Evolutionary conservation across 2,113 vertebrate genomes (phyloP), one percentile per base, ranked within the genome.

Genomic region (Gymnogyps californianus): DNA sequence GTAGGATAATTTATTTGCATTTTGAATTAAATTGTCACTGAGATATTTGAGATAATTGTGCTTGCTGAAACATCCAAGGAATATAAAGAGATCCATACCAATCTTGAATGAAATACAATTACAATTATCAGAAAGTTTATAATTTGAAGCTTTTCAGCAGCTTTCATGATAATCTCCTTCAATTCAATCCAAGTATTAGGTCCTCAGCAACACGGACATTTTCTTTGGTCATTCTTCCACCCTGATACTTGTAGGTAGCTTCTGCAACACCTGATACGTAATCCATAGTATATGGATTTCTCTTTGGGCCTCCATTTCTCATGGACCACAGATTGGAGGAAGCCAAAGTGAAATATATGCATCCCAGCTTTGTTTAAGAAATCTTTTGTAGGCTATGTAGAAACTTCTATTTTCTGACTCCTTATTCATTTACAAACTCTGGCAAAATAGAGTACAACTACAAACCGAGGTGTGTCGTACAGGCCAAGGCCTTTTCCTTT

Each of bases 1-100:
- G 7, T 79, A 74, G 21, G 46, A 88, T 90, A 94, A 93, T 93
- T 76, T 93, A 94, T 95, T 91, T 96, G 74, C 65, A 87, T 93
- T 97, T 95, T 77, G 52, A 91, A 85, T 94, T 94, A 80, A 91
- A 80, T 74, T 90, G 65, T 82, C 74, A 34, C 47, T 59, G 61
- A 91, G 82, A 91, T 94, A 72, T 84, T 89, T 91, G 47, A 91
- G 69, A 87, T 91, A 90, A 94, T 51, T 90, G 4, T 88, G 66
- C 85, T 90, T 86, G 78, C 54, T 70, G 58, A 92, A 92, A 77
- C 62, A 88, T 22, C 13, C 52, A 76, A 85, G 32, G 78, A 94
- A 93, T 94, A 85, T 61, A 93, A 89, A 85, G 62, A 88, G 42
- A 87, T 72, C 40, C 16, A 58, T 70, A 65, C 9, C 79, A 87